Evolutionary conservation across 2,888 invertebrate genomes (phyloP), one percentile per base, ranked within the genome.

Genomic region (Plagodis pulveraria): DNA sequence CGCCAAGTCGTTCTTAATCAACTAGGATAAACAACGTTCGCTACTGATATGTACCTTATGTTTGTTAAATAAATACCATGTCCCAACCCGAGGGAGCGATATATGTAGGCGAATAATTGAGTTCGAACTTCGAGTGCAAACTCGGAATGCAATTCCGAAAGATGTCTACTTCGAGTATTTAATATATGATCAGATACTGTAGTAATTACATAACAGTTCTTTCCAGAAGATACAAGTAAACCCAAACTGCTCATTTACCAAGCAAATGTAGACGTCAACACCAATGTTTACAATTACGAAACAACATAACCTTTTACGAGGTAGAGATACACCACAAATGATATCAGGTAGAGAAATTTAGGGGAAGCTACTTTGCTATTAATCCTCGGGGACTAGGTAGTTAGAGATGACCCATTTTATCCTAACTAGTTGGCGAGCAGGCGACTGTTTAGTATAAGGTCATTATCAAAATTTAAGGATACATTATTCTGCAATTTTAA

Each of bases 391-490:
- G 87, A 81, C 81, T 75, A 77, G 76, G 78, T 82, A 80, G 86
- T 83, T 85, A 86, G 83, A 82, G 78, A 80, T 80, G 84, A 81
- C 84, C 87, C 82, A 85, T 83, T 87, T 87, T 85, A 83, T 80
- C 80, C 72, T 52, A 51, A 35, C 49, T 60, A 60, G 60, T 34
- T 36, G 10, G 41, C 6, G 60, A 60, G 60, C 9, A 35, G 11
- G 49, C 40, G 8, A 51, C 32, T 38, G 7, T 40, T 43, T 50
- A 38, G 10, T 5, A 9, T 35, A 40, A 50, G 54, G 38, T 59
- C n/a, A 34, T 53, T 33, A 10, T 41, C 5, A 36, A 22, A 22
- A 22, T 22, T 22, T 22, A 22, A 22, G 22, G 4, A 22, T n/a
- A n/a, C n/a, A 22, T 22, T 22, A 22, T 22, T 22, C 22, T 22